A percentile compares a stretch with the other conserved stretches of the same genome.
Conservation (phyloP, 2,888 invertebrate genomes). For the Eucriotettix oculatus region DNA sequence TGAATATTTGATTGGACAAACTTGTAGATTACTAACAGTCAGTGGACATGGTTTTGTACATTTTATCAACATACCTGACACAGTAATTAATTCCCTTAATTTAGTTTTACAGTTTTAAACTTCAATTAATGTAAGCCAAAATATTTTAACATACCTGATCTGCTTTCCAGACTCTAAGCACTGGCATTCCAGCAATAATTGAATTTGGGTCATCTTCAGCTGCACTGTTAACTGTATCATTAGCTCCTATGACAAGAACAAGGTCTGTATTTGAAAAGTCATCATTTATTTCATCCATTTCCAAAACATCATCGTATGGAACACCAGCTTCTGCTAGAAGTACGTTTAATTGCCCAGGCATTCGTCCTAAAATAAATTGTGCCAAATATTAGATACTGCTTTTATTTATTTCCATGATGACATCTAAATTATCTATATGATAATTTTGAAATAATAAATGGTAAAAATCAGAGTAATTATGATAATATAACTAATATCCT, state of each 20-base stretch:
- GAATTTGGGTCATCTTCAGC: slow-evolving; percentile 83
- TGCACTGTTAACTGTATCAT: slow-evolving; percentile 82
- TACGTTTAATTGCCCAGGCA: slow-evolving; percentile 88
- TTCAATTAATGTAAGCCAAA: too few relatives aligned
- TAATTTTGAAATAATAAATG: neutral
- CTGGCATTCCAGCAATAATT: slow-evolving; percentile 86
- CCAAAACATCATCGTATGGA: slow-evolving; percentile 73
- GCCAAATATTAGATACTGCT: neutral
- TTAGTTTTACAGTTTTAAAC: too few relatives aligned
- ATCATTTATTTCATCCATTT: slow-evolving; percentile 86
- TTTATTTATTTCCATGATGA: neutral
- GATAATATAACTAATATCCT: too few relatives aligned
- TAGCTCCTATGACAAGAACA: slow-evolving; percentile 73
- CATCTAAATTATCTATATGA: neutral
- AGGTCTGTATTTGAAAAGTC: slow-evolving; percentile 73
- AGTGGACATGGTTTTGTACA: too few relatives aligned
- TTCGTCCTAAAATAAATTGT: slow-evolving; percentile 43
- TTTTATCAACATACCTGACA: too few relatives aligned
- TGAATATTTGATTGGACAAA: too few relatives aligned
- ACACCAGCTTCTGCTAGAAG: slow-evolving; percentile 84
- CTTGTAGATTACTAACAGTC: too few relatives aligned
- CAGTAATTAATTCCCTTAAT: too few relatives aligned
- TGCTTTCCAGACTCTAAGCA: slow-evolving; percentile 73
- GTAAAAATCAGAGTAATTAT: too few relatives aligned
- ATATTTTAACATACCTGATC: slow-evolving; percentile 45